A percentile compares a stretch with the other conserved stretches of the same genome.
Conservation (phyloP, 2,113 vertebrate genomes). For the Telmatochromis sp. region DNA sequence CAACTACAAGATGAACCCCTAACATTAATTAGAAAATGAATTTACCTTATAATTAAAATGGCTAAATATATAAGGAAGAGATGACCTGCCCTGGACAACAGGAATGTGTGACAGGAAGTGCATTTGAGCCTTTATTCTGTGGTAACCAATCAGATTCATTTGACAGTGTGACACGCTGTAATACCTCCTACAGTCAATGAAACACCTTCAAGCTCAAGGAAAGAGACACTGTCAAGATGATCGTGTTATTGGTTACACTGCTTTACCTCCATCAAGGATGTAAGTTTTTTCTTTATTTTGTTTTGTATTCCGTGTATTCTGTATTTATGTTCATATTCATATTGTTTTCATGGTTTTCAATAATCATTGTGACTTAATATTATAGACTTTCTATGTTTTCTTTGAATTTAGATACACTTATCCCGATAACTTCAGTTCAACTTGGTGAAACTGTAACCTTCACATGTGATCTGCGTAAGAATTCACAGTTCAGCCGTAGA, state of each 20-base stretch:
- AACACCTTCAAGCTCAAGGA: accelerated
- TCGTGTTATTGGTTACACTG: neutral
- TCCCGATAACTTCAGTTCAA: accelerated
- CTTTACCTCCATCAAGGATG: neutral
- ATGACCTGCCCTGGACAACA: neutral
- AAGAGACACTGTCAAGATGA: accelerated
- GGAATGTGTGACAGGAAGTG: neutral
- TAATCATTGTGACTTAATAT: neutral
- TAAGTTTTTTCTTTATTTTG: accelerated
- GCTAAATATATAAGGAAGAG: accelerated
- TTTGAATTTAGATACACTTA: neutral
- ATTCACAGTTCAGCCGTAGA: neutral
- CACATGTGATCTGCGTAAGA: neutral
- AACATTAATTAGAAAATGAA: neutral
- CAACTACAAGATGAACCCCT: neutral
- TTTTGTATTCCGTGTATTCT: neutral
- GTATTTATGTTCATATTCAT: neutral
- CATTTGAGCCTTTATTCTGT: accelerated
- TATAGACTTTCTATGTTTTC: accelerated
- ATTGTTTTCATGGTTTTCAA: neutral
- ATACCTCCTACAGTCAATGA: neutral
- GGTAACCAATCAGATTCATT: neutral
- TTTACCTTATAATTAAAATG: neutral
- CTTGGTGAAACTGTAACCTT: neutral
- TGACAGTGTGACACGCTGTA: accelerated